Evolutionary conservation across 92 coral and sea anemone genomes (phyloP), one percentile per base, ranked within the genome.

Genomic region (Actinostola sp.): DNA sequence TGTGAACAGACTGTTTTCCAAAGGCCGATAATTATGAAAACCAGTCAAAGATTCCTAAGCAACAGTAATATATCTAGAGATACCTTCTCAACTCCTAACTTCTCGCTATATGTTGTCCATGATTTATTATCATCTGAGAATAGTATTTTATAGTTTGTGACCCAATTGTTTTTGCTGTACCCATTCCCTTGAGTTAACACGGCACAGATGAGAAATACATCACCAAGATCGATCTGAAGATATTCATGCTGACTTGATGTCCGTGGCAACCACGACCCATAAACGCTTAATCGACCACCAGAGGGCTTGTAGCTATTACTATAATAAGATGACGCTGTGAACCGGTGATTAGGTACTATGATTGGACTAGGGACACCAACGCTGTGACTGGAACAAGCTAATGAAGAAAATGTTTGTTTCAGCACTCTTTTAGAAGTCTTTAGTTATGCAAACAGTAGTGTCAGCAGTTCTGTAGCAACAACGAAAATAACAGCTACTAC

Each of bases 181-280:
- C 29, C 34, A 34, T 62, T 3, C 10, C 85, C 85, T 55, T 80
- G 73, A 34, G 85, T 71, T 0, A 66, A 61, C 31, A 71, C 67
- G 30, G 79, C 78, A 51, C 85, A 71, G 14, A 80, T 54, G 13
- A 51, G 50, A 27, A 52, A 54, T 57, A 62, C 52, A 20, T 50
- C 8, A 17, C 64, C 63, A n/a, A 80, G 57, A 39, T 80, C 55
- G 8, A 76, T 28, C 39, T 76, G 73, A 35, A 76, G 81, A 31
- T 48, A 76, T 51, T 65, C 73, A 24, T 76, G 23, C 8, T 14
- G 7, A 14, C 45, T 14, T 7, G 60, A n/a, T 19, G 26, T 52
- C 15, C n/a, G 16, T 0, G 75, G 38, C 4, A 41, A 15, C 85
- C 85, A 80, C 0, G 72, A 61, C 7, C 14, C 23, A 1, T 8